Conservation (phyloP, 1,140 invertebrate species). For the Hypsibius dujardini region DNA sequence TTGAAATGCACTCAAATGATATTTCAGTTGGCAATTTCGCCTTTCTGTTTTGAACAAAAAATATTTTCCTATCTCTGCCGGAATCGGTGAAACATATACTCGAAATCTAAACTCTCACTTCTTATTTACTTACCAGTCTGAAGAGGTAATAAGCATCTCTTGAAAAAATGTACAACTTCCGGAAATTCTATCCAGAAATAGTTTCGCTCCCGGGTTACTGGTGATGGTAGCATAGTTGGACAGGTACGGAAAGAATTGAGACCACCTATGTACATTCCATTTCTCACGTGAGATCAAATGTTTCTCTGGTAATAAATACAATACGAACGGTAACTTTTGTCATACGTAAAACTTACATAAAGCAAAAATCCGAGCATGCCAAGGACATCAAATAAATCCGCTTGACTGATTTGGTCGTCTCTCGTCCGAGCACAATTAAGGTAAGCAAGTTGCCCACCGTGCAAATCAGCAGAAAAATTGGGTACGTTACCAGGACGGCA, state of each 20-base stretch:
- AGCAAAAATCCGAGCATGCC: not conserved
- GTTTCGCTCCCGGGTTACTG: not conserved
- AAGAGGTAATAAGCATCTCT: conserved; percentile 6
- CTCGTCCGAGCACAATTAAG: not conserved
- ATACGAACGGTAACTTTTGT: not conserved
- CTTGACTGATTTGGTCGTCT: not conserved
- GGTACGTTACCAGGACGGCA: not conserved
- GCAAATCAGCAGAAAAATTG: not conserved
- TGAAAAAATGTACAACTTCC: not conserved
- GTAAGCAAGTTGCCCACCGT: not conserved
- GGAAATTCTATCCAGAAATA: not conserved
- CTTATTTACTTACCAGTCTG: conserved; percentile 2
- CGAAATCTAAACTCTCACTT: too few species aligned
- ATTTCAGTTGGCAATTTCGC: too few species aligned
- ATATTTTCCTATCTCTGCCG: too few species aligned
- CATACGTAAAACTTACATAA: not conserved
- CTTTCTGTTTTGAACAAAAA: too few species aligned
- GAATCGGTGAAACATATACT: too few species aligned
- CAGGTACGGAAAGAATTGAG: not conserved
- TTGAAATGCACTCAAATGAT: too few species aligned
- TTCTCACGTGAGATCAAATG: not conserved
- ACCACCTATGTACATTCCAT: not conserved
- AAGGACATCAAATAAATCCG: not conserved
- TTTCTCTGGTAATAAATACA: not conserved
- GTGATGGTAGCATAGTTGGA: not conserved